A percentile compares a stretch with the other conserved stretches of the same genome.
Evolutionary conservation across 92 coral and sea anemone species (phyloP).

Genomic region (Siderastrea radians): DNA sequence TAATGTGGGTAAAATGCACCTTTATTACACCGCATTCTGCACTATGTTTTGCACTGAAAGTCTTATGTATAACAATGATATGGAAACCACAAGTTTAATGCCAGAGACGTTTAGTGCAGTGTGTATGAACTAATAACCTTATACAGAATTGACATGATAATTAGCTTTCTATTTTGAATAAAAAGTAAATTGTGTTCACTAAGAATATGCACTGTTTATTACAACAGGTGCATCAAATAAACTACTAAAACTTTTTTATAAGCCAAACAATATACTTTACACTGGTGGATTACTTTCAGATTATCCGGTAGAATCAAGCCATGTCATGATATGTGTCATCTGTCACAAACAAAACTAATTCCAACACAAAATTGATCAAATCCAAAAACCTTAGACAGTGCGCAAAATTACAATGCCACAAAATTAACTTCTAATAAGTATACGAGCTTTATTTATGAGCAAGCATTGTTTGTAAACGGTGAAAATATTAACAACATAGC

Average conservation of each 20-base stretch:
- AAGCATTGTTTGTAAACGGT: background rate
- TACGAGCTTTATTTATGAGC: background rate
- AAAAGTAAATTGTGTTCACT: constrained; percentile 4
- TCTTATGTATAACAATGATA: background rate
- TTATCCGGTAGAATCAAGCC: background rate
- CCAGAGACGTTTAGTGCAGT: background rate
- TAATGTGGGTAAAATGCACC: too few relatives aligned
- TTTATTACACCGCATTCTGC: background rate
- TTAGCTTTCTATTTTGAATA: background rate
- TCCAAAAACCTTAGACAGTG: background rate
- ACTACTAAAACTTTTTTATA: background rate
- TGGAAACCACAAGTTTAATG: background rate
- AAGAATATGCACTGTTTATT: constrained; percentile 5
- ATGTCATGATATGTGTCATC: background rate
- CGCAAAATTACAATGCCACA: constrained; percentile 15
- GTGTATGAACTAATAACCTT: background rate
- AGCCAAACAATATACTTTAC: constrained; percentile 11
- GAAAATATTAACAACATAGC: background rate
- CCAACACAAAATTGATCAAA: background rate
- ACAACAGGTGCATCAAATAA: constrained; percentile 6
- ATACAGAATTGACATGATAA: background rate
- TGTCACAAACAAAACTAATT: background rate
- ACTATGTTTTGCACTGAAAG: background rate
- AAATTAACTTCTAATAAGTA: background rate
- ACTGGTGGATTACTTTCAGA: background rate